Evolutionary conservation across 2,888 invertebrate genomes (phyloP).

Genomic region (Drosophila pegasa): DNA sequence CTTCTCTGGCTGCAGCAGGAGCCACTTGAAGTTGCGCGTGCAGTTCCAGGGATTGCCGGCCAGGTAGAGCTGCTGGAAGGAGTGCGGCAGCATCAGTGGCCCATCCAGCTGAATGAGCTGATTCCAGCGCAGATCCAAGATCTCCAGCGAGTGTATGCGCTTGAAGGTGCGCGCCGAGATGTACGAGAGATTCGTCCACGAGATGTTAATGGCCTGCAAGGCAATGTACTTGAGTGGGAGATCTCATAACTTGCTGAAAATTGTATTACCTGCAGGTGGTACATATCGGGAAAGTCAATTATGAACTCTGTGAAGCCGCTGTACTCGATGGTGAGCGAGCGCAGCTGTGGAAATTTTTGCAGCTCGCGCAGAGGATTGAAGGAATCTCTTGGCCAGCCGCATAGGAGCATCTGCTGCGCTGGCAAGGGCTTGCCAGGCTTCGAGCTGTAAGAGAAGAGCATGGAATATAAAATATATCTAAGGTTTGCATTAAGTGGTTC

Average conservation of each 20-base stretch:
- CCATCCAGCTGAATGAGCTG: constrained; percentile 82
- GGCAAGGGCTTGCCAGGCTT: constrained; percentile 46
- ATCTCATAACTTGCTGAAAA: too few relatives aligned
- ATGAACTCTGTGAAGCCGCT: constrained; percentile 79
- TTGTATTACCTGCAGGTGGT: constrained; percentile 73
- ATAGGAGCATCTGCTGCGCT: constrained; percentile 73
- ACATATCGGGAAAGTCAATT: constrained; percentile 82
- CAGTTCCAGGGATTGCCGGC: constrained; percentile 85
- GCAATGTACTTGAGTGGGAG: background rate
- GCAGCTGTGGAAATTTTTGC: constrained; percentile 79
- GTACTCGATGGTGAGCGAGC: constrained; percentile 81
- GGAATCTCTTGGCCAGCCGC: constrained; percentile 81
- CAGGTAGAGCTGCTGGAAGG: constrained; percentile 80
- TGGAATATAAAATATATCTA: too few relatives aligned
- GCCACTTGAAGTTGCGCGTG: constrained; percentile 83
- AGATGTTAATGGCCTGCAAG: constrained; percentile 83
- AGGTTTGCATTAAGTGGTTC: background rate
- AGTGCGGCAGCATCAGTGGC: constrained; percentile 75
- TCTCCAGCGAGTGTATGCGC: constrained; percentile 73
- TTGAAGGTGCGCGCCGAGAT: constrained; percentile 81
- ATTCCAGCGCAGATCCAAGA: constrained; percentile 84
- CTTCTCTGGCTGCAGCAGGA: constrained; percentile 79
- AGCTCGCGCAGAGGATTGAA: constrained; percentile 80
- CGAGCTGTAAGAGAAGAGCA: constrained; percentile 17
- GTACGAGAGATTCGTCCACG: constrained; percentile 83